Evolutionary conservation across 2,888 invertebrate genomes (phyloP), one percentile per base, ranked within the genome.

Genomic region (Folsomia manolachei): DNA sequence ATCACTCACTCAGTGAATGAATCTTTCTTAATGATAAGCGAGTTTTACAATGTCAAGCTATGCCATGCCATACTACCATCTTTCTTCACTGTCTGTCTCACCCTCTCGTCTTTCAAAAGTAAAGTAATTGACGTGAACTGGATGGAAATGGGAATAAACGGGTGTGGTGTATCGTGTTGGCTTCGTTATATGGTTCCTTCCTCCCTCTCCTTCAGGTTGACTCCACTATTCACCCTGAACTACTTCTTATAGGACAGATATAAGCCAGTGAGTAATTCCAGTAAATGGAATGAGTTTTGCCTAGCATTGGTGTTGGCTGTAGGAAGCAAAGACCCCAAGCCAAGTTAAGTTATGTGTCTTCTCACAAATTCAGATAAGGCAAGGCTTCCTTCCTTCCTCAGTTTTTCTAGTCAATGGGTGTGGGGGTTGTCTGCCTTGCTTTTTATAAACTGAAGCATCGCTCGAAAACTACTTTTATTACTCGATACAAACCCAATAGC

Each of bases 1-100:
- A 2, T 60, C 52, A 66, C 68, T 60, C 25, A 11, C 61, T 56
- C 56, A n/a, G n/a, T 11, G 56, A 24, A 52, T 65, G 23, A 7
- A 65, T n/a, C 56, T 56, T 51, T n/a, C n/a, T n/a, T n/a, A n/a
- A n/a, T n/a, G n/a, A n/a, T n/a, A n/a, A n/a, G n/a, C n/a, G n/a
- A n/a, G n/a, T n/a, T n/a, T n/a, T n/a, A n/a, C n/a, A n/a, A n/a
- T n/a, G n/a, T n/a, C n/a, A n/a, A n/a, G n/a, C n/a, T n/a, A n/a
- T n/a, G n/a, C n/a, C n/a, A n/a, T n/a, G n/a, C n/a, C n/a, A n/a
- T n/a, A n/a, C n/a, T n/a, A n/a, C n/a, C 39, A 39, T 39, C 39
- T 39, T 14, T 4, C 39, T 9, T 39, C 7, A 4, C 39, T 39
- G 39, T 39, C 39, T 39, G 39, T 39, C 39, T 39, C 39, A 39